Conservation (phyloP, 2,113 vertebrate genomes). For the Brachyhypopomus occidentalis region DNA sequence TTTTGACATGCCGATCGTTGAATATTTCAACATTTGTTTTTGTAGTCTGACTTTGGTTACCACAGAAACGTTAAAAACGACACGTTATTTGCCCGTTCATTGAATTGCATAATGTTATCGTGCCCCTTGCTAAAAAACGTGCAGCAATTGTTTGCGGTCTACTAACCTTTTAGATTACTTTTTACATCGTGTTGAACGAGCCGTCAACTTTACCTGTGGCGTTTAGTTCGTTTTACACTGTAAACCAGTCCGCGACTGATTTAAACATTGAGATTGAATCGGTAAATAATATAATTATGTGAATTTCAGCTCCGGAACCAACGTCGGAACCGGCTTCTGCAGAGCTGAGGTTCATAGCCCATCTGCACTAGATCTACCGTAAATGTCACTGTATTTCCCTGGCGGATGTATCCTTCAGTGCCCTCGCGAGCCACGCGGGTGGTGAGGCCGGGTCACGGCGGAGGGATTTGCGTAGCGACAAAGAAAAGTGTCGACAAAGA, state of each 20-base stretch:
- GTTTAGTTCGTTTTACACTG: background rate
- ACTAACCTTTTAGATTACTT: background rate
- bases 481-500: slow-evolving; percentile 55
- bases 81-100: background rate
- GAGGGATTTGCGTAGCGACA: slow-evolving; percentile 72
- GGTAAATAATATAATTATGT: background rate
- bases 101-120: background rate
- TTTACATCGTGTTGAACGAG: background rate
- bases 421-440: slow-evolving; percentile 56
- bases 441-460: slow-evolving; percentile 68
- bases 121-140: background rate
- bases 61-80: too few relatives aligned
- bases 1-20: background rate
- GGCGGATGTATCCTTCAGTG: slow-evolving; percentile 68
- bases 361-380: background rate
- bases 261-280: background rate
- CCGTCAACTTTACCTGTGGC: background rate
- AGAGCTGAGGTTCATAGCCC: background rate
- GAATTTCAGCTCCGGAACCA: background rate
- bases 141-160: background rate
- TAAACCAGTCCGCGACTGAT: background rate
- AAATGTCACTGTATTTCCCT: slow-evolving; percentile 51
- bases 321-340: background rate
- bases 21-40: background rate
- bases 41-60: background rate